Base-by-base conservation (phyloP, 2,888 invertebrate genomes). In the Dysmachus trigonus region DNA sequence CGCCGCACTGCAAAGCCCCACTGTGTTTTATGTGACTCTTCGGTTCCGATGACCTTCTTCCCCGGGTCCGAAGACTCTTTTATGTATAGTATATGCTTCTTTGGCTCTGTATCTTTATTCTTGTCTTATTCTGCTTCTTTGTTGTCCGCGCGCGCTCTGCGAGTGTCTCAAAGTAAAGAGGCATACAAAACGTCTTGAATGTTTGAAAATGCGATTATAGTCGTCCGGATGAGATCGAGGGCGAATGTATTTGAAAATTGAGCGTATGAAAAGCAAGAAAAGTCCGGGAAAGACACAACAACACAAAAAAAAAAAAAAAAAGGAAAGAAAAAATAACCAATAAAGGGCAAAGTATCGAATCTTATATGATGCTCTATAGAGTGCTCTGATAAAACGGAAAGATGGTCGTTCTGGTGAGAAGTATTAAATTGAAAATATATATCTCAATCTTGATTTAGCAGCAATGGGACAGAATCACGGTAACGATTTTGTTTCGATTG, bases 161-260 rank as follows among this genome's bases (percentile, higher is more conserved):
- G 15, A 18, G 53, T 31, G 81, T 53, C 33, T 53, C 33, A 22
- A n/a, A 47, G n/a, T 6, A 47, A 41, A 47, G 47, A 47, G 47
- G 47, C 53, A n/a, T n/a, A n/a, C n/a, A 81, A 33, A 13, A 81
- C 53, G 5, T 51, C 33, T 31, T 31, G 81, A 62, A 62, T 18
- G 51, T 51, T 51, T n/a, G n/a, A n/a, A 41, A 81, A 81, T 81
- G 47, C 62, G 53, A 81, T 81, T 81, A 81, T 81, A 22, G n/a
- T 30, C 18, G 81, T 79, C 53, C 51, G 27, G 35, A 81, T 53
- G 53, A 81, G 27, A 41, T 47, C 27, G 73, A 30, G 79, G 79
- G 51, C 41, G 47, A n/a, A 47, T 77, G 77, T 27, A 77, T 41
- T 76, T 62, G 77, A 35, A 47, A 41, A 77, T 77, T 35, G 76